Evolutionary conservation across 2,113 vertebrate genomes (phyloP).

Genomic region (Erythrolamprus reginae): DNA sequence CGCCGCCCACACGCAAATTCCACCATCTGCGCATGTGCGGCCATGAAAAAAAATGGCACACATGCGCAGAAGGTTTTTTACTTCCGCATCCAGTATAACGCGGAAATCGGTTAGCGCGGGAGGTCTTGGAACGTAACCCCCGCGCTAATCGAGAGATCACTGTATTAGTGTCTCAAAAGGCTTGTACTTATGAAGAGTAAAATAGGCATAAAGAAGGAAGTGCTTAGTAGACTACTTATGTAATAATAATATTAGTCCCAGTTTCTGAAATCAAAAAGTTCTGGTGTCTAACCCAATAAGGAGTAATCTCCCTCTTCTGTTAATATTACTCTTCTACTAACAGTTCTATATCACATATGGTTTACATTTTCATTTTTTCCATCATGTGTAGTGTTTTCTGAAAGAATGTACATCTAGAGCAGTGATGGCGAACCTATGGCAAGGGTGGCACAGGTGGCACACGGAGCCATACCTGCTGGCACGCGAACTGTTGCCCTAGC

Average conservation of each 20-base stretch:
- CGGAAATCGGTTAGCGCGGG: no score
- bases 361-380: neutral
- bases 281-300: neutral
- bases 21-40: no score
- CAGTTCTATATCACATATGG: neutral
- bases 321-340: neutral
- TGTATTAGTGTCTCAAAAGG: neutral
- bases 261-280: neutral
- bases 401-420: neutral
- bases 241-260: neutral
- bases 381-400: neutral
- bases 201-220: neutral
- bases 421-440: no score
- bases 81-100: no score
- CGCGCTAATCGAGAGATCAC: no score
- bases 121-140: no score
- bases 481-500: no score
- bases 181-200: neutral
- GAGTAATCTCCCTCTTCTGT: neutral
- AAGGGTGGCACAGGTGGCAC: no score
- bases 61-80: no score
- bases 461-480: no score
- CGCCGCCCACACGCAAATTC: no score
- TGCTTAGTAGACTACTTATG: fast-evolving
- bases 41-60: no score